phyloP scores from a whole-genome alignment of 1,140 invertebrate species.

The Atta cephalotes region DNA sequence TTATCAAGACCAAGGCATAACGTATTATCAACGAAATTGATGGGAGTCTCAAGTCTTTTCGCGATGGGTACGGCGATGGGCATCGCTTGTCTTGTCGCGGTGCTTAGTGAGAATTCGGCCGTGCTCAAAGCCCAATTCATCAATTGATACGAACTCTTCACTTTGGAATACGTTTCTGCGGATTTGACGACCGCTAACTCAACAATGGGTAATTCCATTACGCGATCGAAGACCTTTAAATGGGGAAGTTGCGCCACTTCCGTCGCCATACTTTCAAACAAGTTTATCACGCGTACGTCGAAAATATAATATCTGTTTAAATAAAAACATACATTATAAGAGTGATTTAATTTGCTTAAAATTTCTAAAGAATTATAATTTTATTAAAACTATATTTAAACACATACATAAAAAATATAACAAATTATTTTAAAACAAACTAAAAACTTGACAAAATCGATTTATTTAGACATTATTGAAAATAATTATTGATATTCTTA shows the following conservation, averaged over 20 bases:
- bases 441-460: not conserved
- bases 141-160: conserved; percentile 86
- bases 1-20: conserved; percentile 89
- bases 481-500: not conserved
- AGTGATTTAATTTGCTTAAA: not conserved
- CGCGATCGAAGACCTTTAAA: conserved; percentile 87
- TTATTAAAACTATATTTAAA: not conserved
- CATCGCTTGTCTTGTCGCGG: conserved; percentile 87
- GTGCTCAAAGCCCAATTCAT: conserved; percentile 90
- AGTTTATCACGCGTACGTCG: not conserved
- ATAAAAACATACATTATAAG: not conserved
- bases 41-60: conserved; percentile 87
- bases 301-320: conserved; percentile 26
- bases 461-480: not conserved
- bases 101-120: conserved; percentile 89
- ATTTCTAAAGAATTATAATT: not conserved
- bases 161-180: conserved; percentile 86
- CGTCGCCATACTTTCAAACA: conserved; percentile 68
- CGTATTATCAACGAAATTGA: conserved; percentile 89
- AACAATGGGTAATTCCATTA: conserved; percentile 87
- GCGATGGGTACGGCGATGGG: conserved; percentile 87
- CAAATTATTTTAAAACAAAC: not conserved
- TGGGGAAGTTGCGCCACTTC: conserved; percentile 82
- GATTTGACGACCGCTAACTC: conserved; percentile 87
- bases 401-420: not conserved